Evolutionary conservation across 2,113 vertebrate genomes (phyloP).

Genomic region (Dasyprocta punctata): DNA sequence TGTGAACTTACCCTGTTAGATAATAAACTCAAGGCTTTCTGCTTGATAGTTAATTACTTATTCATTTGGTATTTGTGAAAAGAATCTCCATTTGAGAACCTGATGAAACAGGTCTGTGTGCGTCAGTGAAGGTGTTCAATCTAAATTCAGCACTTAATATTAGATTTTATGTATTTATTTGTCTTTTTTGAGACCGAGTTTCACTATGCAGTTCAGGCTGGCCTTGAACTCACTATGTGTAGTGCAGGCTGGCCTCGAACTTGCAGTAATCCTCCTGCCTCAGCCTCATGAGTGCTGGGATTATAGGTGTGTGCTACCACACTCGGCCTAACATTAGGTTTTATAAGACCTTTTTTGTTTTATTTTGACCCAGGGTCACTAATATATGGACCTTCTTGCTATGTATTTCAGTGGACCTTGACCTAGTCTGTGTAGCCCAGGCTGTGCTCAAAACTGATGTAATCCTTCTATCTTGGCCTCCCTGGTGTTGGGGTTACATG

Average conservation of each 20-base stretch:
- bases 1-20: neutral
- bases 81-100: neutral
- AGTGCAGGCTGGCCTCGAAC: neutral
- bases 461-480: neutral
- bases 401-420: neutral
- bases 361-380: neutral
- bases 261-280: neutral
- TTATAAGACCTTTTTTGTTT: neutral
- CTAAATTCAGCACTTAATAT: neutral
- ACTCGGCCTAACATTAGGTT: neutral
- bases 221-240: neutral
- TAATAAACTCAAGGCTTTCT: constrained; percentile 21
- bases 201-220: neutral
- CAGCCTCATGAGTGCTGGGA: neutral
- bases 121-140: constrained; percentile 21
- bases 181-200: neutral
- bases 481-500: neutral
- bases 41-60: neutral
- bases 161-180: neutral
- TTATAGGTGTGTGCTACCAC: neutral
- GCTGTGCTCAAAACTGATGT: neutral
- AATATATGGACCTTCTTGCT: neutral
- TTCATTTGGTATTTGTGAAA: constrained; percentile 21
- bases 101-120: neutral
- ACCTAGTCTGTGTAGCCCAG: neutral